Percentiles rank a stretch among this genome's conserved stretches.
Conservation (phyloP, 2,113 vertebrate species). For the Burhinus bistriatus region DNA sequence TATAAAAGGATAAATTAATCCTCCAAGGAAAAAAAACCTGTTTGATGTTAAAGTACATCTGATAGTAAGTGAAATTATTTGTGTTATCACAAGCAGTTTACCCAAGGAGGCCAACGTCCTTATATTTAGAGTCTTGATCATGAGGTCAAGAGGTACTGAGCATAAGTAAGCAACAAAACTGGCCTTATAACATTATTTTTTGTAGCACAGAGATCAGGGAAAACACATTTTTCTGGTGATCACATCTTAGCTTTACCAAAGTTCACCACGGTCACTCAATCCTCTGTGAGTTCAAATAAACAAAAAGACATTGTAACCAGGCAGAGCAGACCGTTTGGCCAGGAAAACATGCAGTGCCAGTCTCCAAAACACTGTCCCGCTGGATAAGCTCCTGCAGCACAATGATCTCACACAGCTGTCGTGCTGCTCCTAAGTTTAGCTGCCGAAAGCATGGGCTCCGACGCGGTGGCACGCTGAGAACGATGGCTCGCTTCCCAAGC, state of each 20-base stretch:
- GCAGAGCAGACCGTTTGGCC: not conserved
- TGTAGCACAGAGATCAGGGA: not conserved
- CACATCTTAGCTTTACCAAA: not conserved
- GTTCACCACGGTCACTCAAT: not conserved
- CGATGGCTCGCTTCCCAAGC: accelerated
- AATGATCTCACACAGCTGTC: conserved; percentile 35
- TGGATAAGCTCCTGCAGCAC: conserved; percentile 2
- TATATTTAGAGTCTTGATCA: not conserved
- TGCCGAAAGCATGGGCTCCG: not conserved
- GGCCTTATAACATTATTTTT: not conserved
- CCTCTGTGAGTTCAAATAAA: not conserved
- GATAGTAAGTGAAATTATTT: not conserved
- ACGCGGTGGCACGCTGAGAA: accelerated
- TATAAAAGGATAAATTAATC: not conserved
- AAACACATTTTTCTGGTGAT: not conserved
- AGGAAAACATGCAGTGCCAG: not conserved
- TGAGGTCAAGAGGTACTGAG: not conserved
- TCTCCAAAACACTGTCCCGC: not conserved
- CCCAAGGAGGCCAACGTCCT: not conserved
- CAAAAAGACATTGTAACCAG: conserved; percentile 25
- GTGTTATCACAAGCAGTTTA: not conserved
- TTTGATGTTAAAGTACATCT: not conserved
- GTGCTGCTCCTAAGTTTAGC: not conserved
- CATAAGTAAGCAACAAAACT: not conserved
- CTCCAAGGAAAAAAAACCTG: not conserved